These are phyloP conservation scores for Rhynchopsitta pachyrhyncha DNA, from an alignment of 2,113 vertebrate genomes.

Conservation along the genomic window DNA sequence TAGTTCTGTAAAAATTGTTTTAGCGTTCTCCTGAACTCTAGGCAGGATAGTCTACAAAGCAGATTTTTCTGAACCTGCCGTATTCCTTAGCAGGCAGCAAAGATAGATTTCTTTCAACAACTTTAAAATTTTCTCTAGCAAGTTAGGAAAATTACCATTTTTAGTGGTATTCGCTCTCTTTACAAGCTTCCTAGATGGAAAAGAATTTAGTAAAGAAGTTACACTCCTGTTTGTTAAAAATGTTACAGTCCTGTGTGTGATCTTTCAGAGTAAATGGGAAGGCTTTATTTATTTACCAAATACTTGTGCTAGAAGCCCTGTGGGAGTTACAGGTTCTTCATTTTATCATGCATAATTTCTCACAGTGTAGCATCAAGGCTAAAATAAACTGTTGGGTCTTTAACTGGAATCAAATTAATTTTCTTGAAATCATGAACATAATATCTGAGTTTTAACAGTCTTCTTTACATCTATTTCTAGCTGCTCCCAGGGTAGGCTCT, in stretches of 20 bases:
- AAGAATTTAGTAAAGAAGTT: not conserved
- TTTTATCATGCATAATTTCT: not conserved
- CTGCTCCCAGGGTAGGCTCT: not conserved
- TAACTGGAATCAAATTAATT: not conserved
- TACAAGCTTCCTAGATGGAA: not conserved
- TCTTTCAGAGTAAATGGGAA: not conserved
- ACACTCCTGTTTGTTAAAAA: not conserved
- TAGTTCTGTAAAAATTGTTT: not conserved
- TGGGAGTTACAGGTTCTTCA: not conserved
- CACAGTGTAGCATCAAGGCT: not conserved
- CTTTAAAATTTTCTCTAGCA: not conserved
- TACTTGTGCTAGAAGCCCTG: not conserved
- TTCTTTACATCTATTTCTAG: not conserved
- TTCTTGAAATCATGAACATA: not conserved
- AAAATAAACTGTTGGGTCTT: not conserved
- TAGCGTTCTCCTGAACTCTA: not conserved
- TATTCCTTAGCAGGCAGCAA: not conserved
- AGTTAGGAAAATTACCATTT: not conserved
- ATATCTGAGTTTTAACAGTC: not conserved
- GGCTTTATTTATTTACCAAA: constrained; percentile 2
- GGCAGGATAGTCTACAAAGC: not conserved
- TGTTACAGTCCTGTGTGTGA: not conserved
- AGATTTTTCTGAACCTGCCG: not conserved
- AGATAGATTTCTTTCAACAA: not conserved
- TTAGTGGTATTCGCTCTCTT: not conserved